These are phyloP conservation scores for Bimastos eiseni DNA, from an alignment of 2,888 invertebrate species.

Conservation along the genomic window DNA sequence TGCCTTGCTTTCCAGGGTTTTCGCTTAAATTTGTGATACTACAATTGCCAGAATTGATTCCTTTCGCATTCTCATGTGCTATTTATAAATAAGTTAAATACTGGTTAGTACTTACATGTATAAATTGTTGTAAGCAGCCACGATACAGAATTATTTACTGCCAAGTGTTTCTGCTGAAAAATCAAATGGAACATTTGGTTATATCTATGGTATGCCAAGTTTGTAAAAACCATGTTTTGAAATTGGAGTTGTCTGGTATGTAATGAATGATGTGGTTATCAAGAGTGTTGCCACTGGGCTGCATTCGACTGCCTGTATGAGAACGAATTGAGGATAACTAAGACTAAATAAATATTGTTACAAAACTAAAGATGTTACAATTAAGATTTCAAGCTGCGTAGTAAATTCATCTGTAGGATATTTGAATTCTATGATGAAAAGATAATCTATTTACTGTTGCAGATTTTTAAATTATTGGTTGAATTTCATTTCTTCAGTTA, in stretches of 20 bases:
- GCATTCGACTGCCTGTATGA: neutral
- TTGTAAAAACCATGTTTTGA: neutral
- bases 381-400: neutral
- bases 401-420: neutral
- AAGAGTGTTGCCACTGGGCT: neutral
- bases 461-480: neutral
- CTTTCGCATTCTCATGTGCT: neutral
- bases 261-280: neutral
- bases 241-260: neutral
- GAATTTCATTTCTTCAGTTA: neutral
- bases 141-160: neutral
- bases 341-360: too few species aligned
- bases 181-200: neutral
- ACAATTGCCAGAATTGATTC: neutral
- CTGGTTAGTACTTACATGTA: neutral
- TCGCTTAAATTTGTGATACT: neutral
- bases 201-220: neutral
- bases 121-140: neutral
- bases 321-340: neutral
- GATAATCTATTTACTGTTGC: neutral
- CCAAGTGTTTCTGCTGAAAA: neutral
- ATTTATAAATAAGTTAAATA: slow-evolving; percentile 13
- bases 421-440: neutral
- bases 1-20: neutral
- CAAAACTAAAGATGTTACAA: neutral